Base-by-base conservation (phyloP, 2,888 invertebrate species). In the Plemyria rubiginata region DNA sequence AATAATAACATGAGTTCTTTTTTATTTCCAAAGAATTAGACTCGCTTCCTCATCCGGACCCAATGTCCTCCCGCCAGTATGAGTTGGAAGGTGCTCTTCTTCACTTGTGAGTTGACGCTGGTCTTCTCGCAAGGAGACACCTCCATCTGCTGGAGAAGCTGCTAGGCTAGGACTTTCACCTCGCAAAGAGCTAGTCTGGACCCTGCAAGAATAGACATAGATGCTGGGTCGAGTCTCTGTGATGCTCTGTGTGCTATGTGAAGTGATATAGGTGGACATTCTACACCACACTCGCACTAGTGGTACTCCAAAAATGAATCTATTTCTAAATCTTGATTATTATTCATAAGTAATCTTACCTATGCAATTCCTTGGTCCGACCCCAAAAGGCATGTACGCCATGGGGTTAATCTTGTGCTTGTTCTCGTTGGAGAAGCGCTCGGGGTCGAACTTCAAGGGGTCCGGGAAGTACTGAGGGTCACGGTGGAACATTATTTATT, bases 281-380 rank as follows among this genome's bases (percentile, higher is more conserved):
- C 22, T 3, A 22, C 22, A 22, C 22, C n/a, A n/a, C n/a, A n/a
- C n/a, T n/a, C n/a, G n/a, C n/a, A n/a, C n/a, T n/a, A n/a, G n/a
- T n/a, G n/a, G n/a, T n/a, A n/a, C n/a, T n/a, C n/a, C n/a, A n/a
- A n/a, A n/a, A n/a, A n/a, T n/a, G n/a, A n/a, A n/a, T n/a, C n/a
- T n/a, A n/a, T n/a, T n/a, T n/a, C n/a, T n/a, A n/a, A n/a, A n/a
- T n/a, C n/a, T n/a, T n/a, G n/a, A n/a, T n/a, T n/a, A n/a, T n/a
- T n/a, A n/a, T n/a, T n/a, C n/a, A n/a, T n/a, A n/a, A 38, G 2
- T 29, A n/a, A 4, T 36, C 68, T 77, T 69, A 88, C 94, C 95
- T 55, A 95, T 94, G 70, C 95, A 95, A 74, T 92, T 94, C 60
- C 95, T 89, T 0, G 94, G 95, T 3, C 95, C 95, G 0, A 86